Base-by-base conservation (phyloP, 2,888 invertebrate species). In the Agrotis ipsilon region DNA sequence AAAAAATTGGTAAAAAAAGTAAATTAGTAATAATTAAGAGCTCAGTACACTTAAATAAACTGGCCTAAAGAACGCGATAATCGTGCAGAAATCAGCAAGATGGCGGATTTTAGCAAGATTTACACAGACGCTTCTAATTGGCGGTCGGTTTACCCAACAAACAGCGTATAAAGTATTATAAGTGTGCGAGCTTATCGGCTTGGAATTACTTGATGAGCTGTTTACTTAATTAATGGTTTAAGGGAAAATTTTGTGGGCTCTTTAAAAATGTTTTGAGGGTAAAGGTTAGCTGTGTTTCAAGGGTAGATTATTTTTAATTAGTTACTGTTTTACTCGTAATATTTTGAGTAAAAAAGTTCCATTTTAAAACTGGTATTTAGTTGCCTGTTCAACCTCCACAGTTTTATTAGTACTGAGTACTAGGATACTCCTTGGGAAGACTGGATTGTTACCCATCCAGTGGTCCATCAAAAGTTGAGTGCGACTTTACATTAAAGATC, bases 121-220 rank as follows among this genome's bases (percentile, higher is more conserved):
- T n/a, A 62, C 61, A 46, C 58, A 75, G 75, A 75, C 54, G n/a
- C 45, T 39, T 24, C 64, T 78, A 78, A 78, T 78, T 69, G 54
- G 69, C 61, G 18, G 48, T 61, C 46, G 49, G 80, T 51, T 62
- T 65, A 54, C 52, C 54, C 49, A 6, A 46, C 64, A 75, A 63
- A 60, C 58, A 54, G 21, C 45, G 52, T 58, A 49, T 51, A 55
- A 39, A 62, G 24, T 66, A 46, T 46, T 73, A 63, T 55, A 64
- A 67, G 74, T 73, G 63, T 46, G 62, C 66, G 67, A 63, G 78
- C 48, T 67, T 60, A 73, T 79, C 49, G 59, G 24, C 51, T 59
- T 7, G 1, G 1, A 59, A 73, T 67, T 60, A 63, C 43, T 55
- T 66, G 51, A 78, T 58, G 45, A 62, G 46, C 13, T 65, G 52